phyloP scores from a whole-genome alignment of 2,797 vertebrate genomes.

The Epinephelus awoara region DNA sequence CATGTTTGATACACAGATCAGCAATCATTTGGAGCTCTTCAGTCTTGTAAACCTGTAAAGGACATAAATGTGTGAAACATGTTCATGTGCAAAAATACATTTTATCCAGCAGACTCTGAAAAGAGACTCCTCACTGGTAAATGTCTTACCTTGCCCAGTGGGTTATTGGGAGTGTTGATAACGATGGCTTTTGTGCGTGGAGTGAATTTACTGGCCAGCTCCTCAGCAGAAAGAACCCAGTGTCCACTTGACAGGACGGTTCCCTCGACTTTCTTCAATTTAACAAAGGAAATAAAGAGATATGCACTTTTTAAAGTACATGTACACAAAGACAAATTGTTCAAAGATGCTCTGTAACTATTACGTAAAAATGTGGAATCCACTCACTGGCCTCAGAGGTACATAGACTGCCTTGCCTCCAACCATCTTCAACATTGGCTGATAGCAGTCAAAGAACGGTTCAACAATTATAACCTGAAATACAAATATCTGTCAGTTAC shows the following conservation, averaged over 20 bases:
- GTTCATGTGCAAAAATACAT: background rate
- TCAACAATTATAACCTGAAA: slow-evolving; percentile 95
- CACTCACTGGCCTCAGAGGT: slow-evolving; percentile 85
- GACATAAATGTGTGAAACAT: background rate
- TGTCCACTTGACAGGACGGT: slow-evolving; percentile 85
- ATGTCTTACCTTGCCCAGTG: slow-evolving; percentile 94
- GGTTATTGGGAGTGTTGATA: slow-evolving; percentile 97
- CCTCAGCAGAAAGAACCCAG: slow-evolving; percentile 91
- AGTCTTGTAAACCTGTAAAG: slow-evolving; percentile 89
- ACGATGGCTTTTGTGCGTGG: slow-evolving; percentile 91
- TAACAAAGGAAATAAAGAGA: background rate
- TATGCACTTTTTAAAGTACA: background rate
- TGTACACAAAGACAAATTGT: background rate
- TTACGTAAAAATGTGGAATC: background rate
- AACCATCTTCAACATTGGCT: slow-evolving; percentile 94
- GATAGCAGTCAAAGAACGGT: slow-evolving; percentile 97
- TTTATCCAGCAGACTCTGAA: background rate
- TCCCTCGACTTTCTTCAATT: slow-evolving; percentile 76
- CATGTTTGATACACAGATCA: slow-evolving; percentile 91
- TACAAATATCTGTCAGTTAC: background rate
- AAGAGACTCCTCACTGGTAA: background rate
- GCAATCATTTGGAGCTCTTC: slow-evolving; percentile 92
- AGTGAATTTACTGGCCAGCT: slow-evolving; percentile 92
- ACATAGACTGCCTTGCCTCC: slow-evolving; percentile 91
- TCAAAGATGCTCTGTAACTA: background rate